Conservation (phyloP, 64 coral and sea anemone genomes). For the Pocillopora verrucosa region DNA sequence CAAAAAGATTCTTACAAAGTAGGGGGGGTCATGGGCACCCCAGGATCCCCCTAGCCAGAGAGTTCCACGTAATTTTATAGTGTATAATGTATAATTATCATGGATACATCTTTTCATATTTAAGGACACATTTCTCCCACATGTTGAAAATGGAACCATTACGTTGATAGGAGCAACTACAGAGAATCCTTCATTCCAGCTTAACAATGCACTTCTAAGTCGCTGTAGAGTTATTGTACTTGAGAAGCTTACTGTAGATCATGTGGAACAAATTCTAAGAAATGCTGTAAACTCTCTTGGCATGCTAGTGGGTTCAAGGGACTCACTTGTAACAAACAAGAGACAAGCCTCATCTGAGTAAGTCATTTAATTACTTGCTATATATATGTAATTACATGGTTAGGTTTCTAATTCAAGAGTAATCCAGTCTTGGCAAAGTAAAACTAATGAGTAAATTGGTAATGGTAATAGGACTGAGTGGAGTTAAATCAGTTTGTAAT, state of each 20-base stretch:
- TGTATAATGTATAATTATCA: too few species aligned
- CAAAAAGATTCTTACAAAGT: too few species aligned
- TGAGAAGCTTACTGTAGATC: conserved; percentile 72
- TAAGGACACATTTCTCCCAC: conserved; percentile 97
- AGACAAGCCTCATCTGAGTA: conserved; percentile 5
- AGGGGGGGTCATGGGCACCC: too few species aligned
- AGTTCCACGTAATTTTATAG: too few species aligned
- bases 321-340: not conserved
- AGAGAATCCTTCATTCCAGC: conserved; percentile 97
- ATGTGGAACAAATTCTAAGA: conserved; percentile 69
- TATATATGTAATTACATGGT: not conserved
- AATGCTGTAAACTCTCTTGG: conserved; percentile 68
- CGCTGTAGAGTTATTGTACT: conserved; percentile 94
- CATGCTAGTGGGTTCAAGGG: not conserved
- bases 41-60: too few species aligned
- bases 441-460: too few species aligned
- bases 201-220: conserved; percentile 93
- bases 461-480: too few species aligned
- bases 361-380: not conserved
- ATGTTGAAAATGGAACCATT: conserved; percentile 99
- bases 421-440: too few species aligned
- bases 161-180: conserved; percentile 98
- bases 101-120: not conserved
- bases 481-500: too few species aligned
- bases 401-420: too few species aligned